Evolutionary conservation across 1,140 invertebrate genomes (phyloP).

Genomic region (Micrasema minimum): DNA sequence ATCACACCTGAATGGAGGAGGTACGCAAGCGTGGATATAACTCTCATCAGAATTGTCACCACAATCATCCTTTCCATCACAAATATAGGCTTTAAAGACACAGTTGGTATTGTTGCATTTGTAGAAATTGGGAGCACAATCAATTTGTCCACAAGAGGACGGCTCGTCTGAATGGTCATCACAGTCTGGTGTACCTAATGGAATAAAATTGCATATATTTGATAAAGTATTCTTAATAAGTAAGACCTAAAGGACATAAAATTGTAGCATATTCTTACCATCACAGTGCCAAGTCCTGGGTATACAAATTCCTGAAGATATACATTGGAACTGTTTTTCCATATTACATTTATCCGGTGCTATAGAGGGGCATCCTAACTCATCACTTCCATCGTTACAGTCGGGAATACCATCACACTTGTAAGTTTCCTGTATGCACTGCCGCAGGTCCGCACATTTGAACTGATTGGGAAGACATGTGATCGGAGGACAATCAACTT

Average conservation of each 20-base stretch:
- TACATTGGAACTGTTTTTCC: conserved; percentile 91
- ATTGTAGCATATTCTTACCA: conserved; percentile 66
- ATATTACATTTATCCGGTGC: conserved; percentile 87
- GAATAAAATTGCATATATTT: conserved; percentile 7
- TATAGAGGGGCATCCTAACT: conserved; percentile 84
- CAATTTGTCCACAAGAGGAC: conserved; percentile 80
- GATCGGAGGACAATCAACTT: conserved; percentile 94
- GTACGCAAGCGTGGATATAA: conserved; percentile 76
- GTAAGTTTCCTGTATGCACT: conserved; percentile 93
- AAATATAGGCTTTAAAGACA: conserved; percentile 93
- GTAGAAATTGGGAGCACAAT: conserved; percentile 81
- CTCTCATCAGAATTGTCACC: conserved; percentile 95
- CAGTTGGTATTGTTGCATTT: conserved; percentile 91
- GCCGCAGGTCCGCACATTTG: conserved; percentile 89
- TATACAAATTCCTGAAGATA: conserved; percentile 89
- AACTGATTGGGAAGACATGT: conserved; percentile 94
- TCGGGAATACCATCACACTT: conserved; percentile 92
- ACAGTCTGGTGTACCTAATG: conserved; percentile 81
- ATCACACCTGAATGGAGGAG: conserved; percentile 81
- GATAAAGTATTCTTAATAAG: not conserved
- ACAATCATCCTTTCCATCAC: conserved; percentile 96
- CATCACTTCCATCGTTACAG: conserved; percentile 93
- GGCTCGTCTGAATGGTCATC: conserved; percentile 93
- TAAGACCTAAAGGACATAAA: not conserved
- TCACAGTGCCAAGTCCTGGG: conserved; percentile 95